Percentiles rank a stretch among this genome's conserved stretches.
Evolutionary conservation across 2,797 vertebrate genomes (phyloP).

Genomic region (Neoniphon sammara): DNA sequence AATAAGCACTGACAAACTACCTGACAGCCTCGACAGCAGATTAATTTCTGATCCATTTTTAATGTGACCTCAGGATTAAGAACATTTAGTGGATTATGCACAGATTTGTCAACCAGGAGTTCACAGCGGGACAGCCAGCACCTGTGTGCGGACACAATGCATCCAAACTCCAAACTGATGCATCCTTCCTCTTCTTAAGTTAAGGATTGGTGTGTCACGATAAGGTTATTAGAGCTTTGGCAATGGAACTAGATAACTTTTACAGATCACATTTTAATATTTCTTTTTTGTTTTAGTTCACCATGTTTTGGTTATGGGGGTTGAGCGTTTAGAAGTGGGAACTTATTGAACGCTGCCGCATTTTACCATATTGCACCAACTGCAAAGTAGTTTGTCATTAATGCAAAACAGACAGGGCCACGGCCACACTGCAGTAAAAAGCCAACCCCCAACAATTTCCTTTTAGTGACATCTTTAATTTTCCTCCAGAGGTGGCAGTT

Average conservation of each 20-base stretch:
- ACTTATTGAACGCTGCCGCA: neutral
- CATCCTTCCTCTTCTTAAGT: slow-evolving; percentile 43
- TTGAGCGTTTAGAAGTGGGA: slow-evolving; percentile 12
- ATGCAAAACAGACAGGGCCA: slow-evolving; percentile 52
- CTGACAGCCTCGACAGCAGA: slow-evolving; percentile 80
- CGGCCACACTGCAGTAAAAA: slow-evolving; percentile 55
- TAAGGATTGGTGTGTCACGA: slow-evolving; percentile 12
- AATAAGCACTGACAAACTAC: slow-evolving; percentile 74
- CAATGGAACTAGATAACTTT: slow-evolving; percentile 7
- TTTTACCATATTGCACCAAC: slow-evolving; percentile 55
- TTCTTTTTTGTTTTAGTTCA: slow-evolving; percentile 14
- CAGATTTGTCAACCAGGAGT: slow-evolving; percentile 76
- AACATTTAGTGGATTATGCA: slow-evolving; percentile 79
- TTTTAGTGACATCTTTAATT: slow-evolving; percentile 67
- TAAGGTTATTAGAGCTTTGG: slow-evolving; percentile 18
- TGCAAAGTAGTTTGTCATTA: slow-evolving; percentile 56
- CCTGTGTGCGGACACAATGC: slow-evolving; percentile 73
- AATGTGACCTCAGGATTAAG: slow-evolving; percentile 82
- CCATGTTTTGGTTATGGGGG: slow-evolving; percentile 8
- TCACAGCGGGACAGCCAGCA: slow-evolving; percentile 71
- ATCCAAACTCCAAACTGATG: slow-evolving; percentile 39
- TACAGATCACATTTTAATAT: too few relatives aligned
- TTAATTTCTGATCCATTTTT: slow-evolving; percentile 82
- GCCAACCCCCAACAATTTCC: slow-evolving; percentile 61
- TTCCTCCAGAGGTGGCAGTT: slow-evolving; percentile 60